Evolutionary conservation across 2,888 invertebrate genomes (phyloP), one percentile per base, ranked within the genome.

Genomic region (Melanophora roralis): DNA sequence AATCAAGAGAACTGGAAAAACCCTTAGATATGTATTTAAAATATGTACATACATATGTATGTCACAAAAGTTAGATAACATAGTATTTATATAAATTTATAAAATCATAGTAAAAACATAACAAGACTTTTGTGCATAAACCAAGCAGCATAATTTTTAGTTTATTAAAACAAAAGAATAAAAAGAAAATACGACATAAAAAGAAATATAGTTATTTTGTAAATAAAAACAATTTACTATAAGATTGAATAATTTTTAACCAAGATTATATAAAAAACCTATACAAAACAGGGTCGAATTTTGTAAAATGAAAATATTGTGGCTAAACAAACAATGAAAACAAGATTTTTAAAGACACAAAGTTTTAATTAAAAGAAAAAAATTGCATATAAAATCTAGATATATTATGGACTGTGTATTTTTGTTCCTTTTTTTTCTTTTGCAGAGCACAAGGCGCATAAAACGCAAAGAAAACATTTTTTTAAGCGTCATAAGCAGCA

Each of bases 201-300:
- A 36, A 2, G 1, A 38, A n/a, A 38, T 38, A 62, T 76, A 68
- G 75, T 80, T 45, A 72, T 76, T 76, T 80, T 76, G 62, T 80
- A 76, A 76, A 40, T 67, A 53, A 16, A 43, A 23, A 62, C 38
- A 7, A 51, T n/a, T n/a, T n/a, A 62, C 27, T 49, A 7, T 57
- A 76, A 64, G 36, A 34, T 62, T 64, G 5, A 34, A 62, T 23
- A 49, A 49, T 36, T 55, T n/a, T n/a, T 27, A 27, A 27, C 6
- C 6, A 27, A 5, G 6, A 27, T 5, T 27, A 27, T 27, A 5
- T 27, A 68, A 16, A 62, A 38, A 62, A n/a, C n/a, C 34, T 34
- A 49, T n/a, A 23, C 43, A 67, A 75, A 76, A 69, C 69, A 76
- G 76, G 76, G 76, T 76, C 69, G 62, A 49, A 69, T 69, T 75